Evolutionary conservation across 1,140 invertebrate genomes (phyloP).

Genomic region (Dufourea novaeangliae): DNA sequence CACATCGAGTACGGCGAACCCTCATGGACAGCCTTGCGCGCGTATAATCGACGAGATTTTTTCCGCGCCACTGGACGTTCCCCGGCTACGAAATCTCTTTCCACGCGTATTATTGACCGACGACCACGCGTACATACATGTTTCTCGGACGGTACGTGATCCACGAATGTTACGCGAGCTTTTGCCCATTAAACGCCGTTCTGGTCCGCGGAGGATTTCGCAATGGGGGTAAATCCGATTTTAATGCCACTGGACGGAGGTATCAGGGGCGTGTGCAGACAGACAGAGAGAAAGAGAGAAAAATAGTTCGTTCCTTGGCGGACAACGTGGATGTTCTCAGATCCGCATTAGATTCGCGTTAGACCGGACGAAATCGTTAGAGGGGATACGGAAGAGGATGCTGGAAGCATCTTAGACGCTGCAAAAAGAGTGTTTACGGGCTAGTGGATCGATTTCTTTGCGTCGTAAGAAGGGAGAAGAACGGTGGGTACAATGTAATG

Average conservation of each 20-base stretch:
- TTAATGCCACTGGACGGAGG: conserved; percentile 25
- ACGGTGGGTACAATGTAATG: too few species aligned
- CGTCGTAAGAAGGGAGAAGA: not conserved
- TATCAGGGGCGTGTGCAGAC: too few species aligned
- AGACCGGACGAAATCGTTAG: conserved; percentile 22
- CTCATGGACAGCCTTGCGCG: not conserved
- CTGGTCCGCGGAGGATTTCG: not conserved
- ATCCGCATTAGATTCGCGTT: conserved; percentile 65
- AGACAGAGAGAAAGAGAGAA: not conserved
- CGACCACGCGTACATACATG: not conserved
- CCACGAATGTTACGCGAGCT: conserved; percentile 23
- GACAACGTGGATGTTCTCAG: conserved; percentile 11
- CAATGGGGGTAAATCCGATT: conserved; percentile 24
- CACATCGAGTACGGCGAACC: not conserved
- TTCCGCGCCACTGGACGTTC: too few species aligned
- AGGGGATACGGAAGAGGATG: not conserved
- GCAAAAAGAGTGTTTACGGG: conserved; percentile 18
- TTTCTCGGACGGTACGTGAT: conserved; percentile 20
- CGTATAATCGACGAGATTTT: not conserved
- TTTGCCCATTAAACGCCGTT: not conserved
- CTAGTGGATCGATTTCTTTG: not conserved
- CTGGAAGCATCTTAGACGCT: not conserved
- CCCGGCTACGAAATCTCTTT: not conserved
- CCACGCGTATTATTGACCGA: conserved; percentile 12
- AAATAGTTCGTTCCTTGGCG: not conserved